Conservation (phyloP, 2,888 invertebrate species). For the Pseudococcus viburni region DNA sequence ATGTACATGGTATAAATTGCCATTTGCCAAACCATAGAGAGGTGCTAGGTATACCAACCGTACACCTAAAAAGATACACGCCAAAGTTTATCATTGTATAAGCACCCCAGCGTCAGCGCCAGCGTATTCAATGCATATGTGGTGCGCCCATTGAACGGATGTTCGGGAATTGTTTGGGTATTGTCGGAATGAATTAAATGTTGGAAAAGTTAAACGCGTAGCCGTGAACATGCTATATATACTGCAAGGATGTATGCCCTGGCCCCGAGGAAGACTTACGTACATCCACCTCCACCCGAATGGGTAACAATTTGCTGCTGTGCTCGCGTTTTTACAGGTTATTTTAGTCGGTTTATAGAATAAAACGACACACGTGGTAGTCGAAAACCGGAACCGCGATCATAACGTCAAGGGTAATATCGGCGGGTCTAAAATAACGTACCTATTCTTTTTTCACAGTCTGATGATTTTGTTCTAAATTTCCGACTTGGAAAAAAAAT, state of each 20-base stretch:
- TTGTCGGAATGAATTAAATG: slow-evolving; percentile 56
- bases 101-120: not conserved
- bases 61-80: not conserved
- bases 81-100: not conserved
- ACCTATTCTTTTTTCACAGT: slow-evolving; percentile 40
- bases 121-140: not conserved
- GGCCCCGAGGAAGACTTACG: not conserved
- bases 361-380: slow-evolving; percentile 5
- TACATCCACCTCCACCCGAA: not conserved
- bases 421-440: slow-evolving; percentile 5
- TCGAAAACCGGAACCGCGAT: slow-evolving; percentile 51
- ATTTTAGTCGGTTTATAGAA: slow-evolving; percentile 32
- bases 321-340: slow-evolving; percentile 23
- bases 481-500: slow-evolving; percentile 29
- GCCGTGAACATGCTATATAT: not conserved
- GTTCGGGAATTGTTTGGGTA: slow-evolving; percentile 16
- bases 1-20: not conserved
- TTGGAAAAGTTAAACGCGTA: slow-evolving; percentile 1
- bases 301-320: not conserved
- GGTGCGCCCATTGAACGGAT: not conserved
- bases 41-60: not conserved
- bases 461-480: slow-evolving; percentile 11
- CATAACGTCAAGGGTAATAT: slow-evolving; percentile 27
- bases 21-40: not conserved
- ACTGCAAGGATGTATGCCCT: not conserved